phyloP scores from a whole-genome alignment of 2,113 vertebrate genomes.

The Psittacula cyanocephala region DNA sequence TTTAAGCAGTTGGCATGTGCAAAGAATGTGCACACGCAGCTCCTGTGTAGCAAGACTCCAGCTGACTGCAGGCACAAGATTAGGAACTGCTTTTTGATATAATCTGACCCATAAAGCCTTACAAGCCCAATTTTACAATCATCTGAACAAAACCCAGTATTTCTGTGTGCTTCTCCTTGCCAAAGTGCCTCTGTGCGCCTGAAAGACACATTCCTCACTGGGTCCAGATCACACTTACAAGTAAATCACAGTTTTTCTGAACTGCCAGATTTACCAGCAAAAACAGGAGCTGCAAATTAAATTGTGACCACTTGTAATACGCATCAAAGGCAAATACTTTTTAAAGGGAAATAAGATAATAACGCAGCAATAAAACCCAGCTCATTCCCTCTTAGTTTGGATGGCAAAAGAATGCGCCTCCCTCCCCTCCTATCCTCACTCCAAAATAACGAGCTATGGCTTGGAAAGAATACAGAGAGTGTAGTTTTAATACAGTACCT shows the following conservation, averaged over 20 bases:
- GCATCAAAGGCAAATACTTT: slow-evolving; percentile 14
- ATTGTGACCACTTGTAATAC: neutral
- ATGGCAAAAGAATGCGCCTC: neutral
- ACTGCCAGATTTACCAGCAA: neutral
- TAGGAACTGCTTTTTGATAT: neutral
- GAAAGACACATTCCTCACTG: neutral
- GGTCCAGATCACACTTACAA: neutral
- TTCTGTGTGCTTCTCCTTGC: neutral
- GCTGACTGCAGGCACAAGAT: neutral
- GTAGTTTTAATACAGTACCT: neutral
- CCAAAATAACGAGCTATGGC: slow-evolving; percentile 9
- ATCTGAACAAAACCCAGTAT: neutral
- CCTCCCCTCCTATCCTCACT: neutral
- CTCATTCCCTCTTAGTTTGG: neutral
- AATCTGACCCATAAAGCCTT: neutral
- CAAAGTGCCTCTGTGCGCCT: neutral
- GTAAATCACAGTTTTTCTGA: neutral
- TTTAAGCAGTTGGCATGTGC: neutral
- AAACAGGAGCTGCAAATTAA: slow-evolving; percentile 27
- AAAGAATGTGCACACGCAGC: neutral
- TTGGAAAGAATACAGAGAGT: neutral
- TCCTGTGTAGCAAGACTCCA: neutral
- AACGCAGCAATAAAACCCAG: slow-evolving; percentile 1
- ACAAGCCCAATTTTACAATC: neutral
- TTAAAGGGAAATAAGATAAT: slow-evolving; percentile 3